These are phyloP conservation scores for Catharus ustulatus DNA, from an alignment of 2,797 vertebrate genomes.

Conservation along the genomic window DNA sequence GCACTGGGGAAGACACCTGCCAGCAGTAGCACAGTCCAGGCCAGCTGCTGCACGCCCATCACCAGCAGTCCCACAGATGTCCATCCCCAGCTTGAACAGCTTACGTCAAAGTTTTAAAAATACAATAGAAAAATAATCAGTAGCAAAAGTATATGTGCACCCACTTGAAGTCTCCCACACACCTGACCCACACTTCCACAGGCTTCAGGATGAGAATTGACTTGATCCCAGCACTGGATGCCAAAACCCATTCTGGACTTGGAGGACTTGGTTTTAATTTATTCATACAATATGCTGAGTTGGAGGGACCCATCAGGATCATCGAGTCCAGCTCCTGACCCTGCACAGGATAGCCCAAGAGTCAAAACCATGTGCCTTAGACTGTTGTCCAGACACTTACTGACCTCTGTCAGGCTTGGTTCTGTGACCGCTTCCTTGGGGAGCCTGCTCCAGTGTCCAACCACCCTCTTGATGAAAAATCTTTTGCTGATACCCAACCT, in stretches of 20 bases:
- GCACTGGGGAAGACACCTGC: neutral
- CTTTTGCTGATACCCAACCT: neutral
- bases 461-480: neutral
- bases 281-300: neutral
- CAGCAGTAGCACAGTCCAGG: fast-evolving
- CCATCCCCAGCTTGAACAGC: neutral
- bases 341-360: neutral
- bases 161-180: neutral
- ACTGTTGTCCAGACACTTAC: neutral
- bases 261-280: neutral
- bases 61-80: neutral
- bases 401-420: neutral
- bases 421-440: neutral
- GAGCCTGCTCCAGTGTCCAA: neutral
- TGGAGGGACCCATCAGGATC: neutral
- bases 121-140: neutral
- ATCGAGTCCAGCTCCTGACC: neutral
- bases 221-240: neutral
- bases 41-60: neutral
- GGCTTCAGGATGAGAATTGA: neutral
- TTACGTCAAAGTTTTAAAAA: neutral
- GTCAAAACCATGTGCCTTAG: neutral
- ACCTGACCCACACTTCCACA: neutral
- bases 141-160: neutral
- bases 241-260: neutral